A percentile compares a stretch with the other conserved stretches of the same genome.
Conservation (phyloP, 2,888 invertebrate species). For the Eupelmus urozonus region DNA sequence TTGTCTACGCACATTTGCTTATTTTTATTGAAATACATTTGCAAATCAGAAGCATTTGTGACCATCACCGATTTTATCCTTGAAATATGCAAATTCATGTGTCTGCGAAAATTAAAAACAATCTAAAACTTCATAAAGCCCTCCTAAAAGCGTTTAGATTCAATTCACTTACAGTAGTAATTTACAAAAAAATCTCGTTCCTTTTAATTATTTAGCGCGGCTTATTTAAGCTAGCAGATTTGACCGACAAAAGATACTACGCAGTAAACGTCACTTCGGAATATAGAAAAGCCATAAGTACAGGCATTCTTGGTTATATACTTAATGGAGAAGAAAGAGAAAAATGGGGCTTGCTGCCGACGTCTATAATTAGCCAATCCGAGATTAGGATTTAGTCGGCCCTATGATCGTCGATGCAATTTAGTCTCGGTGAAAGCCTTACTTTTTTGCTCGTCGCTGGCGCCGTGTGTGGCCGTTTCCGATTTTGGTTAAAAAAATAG, state of each 20-base stretch:
- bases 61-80: too few relatives aligned
- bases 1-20: too few relatives aligned
- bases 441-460: conserved; percentile 11
- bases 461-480: conserved; percentile 26
- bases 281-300: conserved; percentile 27
- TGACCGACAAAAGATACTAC: conserved; percentile 11
- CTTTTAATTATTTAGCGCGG: conserved; percentile 35
- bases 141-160: background rate
- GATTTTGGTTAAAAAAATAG: background rate
- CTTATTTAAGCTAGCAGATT: background rate
- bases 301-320: conserved; percentile 14
- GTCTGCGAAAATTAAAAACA: too few relatives aligned
- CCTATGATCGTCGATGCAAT: conserved; percentile 38
- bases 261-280: conserved; percentile 30
- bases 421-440: conserved; percentile 17
- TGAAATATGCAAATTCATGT: too few relatives aligned
- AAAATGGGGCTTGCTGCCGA: conserved; percentile 33
- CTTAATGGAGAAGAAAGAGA: conserved; percentile 28
- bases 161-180: conserved; percentile 3
- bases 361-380: conserved; percentile 48
- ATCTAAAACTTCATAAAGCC: too few relatives aligned
- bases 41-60: too few relatives aligned
- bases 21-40: too few relatives aligned
- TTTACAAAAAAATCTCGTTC: too few relatives aligned
- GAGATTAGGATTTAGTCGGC: conserved; percentile 41